Evolutionary conservation across 1,140 invertebrate species (phyloP), one percentile per base, ranked within the genome.

Genomic region (Nasonia giraulti): DNA sequence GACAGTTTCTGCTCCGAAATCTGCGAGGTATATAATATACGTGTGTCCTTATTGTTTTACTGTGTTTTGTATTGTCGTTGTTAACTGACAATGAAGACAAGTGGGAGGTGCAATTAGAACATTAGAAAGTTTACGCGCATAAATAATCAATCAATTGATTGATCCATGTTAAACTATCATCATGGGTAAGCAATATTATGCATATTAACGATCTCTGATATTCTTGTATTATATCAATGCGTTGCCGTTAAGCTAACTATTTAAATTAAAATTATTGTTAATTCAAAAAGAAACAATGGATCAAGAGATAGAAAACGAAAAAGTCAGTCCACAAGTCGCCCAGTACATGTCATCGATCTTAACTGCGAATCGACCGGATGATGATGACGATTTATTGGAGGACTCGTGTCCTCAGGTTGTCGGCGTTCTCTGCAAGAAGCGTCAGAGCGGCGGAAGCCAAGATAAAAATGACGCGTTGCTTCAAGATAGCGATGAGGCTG

Each of bases 351-450:
- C 23, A 11, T 71, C 31, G 68, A 27, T 69, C 20, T 40, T 33
- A 37, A 20, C 7, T 50, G 75, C 40, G 5, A 12, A 23, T 77
- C 75, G 6, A 31, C 44, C 44, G 44, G 31, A 33, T 44, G 12
- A n/a, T 62, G 80, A 80, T 14, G 7, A 50, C 11, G 68, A 71
- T 27, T n/a, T 66, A 17, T 31, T 12, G 23, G 50, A 79, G 20
- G 77, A 79, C 2, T 40, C 66, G 78, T 23, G 69, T 71, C 86
- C 86, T 20, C 55, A 81, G 44, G 55, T 87, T 6, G 75, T 87
- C 66, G 86, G 84, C 31, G 84, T 77, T n/a, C 44, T 81, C 62
- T 40, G 27, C 10, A 87, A 87, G 75, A 84, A 80, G 10, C 50
- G 47, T n/a, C 31, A 2, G 33, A 78, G 17, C 27, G 44, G 47